Percentiles rank a stretch among this genome's conserved stretches.
Evolutionary conservation across 2,113 vertebrate species (phyloP).

Genomic region (Charina bottae): DNA sequence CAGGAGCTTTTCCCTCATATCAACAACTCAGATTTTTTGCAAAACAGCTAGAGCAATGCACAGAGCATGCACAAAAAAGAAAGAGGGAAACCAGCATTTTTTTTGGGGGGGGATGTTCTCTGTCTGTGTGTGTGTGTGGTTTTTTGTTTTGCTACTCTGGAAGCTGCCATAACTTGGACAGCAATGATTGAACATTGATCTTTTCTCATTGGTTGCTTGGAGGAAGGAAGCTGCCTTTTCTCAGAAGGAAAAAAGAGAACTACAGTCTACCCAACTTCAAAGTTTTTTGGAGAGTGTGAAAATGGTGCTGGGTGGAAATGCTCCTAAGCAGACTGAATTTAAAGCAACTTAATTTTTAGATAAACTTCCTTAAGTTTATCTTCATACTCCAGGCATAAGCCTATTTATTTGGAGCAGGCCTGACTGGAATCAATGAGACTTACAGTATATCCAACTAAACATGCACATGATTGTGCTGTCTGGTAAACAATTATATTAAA

Average conservation of each 20-base stretch:
- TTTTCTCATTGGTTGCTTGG: not conserved
- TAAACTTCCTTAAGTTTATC: not conserved
- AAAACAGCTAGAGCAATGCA: too few relatives aligned
- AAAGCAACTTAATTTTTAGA: not conserved
- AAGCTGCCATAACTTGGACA: not conserved
- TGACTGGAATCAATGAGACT: not conserved
- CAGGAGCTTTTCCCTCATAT: too few relatives aligned
- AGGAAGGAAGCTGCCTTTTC: not conserved
- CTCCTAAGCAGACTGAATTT: not conserved
- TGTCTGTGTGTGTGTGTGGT: not conserved
- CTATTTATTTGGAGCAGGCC: not conserved
- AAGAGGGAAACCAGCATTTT: too few relatives aligned
- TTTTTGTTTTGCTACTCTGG: not conserved
- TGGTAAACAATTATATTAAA: not conserved
- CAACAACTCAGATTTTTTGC: too few relatives aligned
- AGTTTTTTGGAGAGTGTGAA: not conserved
- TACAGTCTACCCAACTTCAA: not conserved
- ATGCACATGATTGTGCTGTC: not conserved
- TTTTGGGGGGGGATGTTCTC: too few relatives aligned
- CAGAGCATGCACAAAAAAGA: too few relatives aligned
- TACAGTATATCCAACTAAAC: not conserved
- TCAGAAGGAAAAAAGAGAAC: too few relatives aligned
- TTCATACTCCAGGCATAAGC: not conserved
- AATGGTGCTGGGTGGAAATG: not conserved
- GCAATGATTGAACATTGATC: not conserved